Evolutionary conservation across 2,888 invertebrate species (phyloP).

Genomic region (Stenichneumon culpator): DNA sequence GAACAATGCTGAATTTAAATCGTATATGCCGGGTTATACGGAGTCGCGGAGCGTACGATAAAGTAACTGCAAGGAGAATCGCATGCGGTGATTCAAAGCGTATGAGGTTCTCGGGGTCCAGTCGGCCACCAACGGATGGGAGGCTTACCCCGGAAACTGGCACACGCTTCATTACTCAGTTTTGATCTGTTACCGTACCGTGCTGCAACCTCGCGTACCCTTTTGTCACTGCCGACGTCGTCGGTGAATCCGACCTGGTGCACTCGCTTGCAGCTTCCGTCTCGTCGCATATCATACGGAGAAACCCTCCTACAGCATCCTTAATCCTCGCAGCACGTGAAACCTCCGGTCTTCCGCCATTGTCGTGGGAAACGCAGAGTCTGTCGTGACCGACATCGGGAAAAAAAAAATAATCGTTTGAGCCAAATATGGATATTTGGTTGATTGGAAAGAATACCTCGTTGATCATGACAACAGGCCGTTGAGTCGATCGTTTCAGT

Average conservation of each 20-base stretch:
- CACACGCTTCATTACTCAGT: slow-evolving; percentile 46
- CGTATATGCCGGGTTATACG: background rate
- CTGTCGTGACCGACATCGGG: background rate
- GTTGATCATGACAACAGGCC: background rate
- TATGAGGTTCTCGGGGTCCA: background rate
- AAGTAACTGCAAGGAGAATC: slow-evolving; percentile 32
- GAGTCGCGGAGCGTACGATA: slow-evolving; percentile 21
- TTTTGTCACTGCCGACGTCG: slow-evolving; percentile 59
- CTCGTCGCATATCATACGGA: slow-evolving; percentile 20
- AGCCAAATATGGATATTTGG: background rate
- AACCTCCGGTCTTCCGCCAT: slow-evolving; percentile 3
- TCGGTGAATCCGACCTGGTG: slow-evolving; percentile 42
- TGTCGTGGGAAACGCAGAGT: slow-evolving; percentile 27
- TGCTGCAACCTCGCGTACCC: slow-evolving; percentile 28
- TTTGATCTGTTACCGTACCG: background rate
- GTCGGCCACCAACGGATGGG: slow-evolving; percentile 12
- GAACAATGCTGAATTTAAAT: slow-evolving; percentile 44
- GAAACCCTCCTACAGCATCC: background rate
- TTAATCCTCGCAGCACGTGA: slow-evolving; percentile 6
- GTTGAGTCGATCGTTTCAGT: no score
- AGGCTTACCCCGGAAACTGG: slow-evolving; percentile 32
- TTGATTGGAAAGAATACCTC: background rate
- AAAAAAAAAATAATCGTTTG: background rate
- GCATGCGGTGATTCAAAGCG: slow-evolving; percentile 27
- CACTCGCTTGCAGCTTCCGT: slow-evolving; percentile 11